Base-by-base conservation (phyloP, 2,113 vertebrate species). In the Eulacestoma nigropectus region DNA sequence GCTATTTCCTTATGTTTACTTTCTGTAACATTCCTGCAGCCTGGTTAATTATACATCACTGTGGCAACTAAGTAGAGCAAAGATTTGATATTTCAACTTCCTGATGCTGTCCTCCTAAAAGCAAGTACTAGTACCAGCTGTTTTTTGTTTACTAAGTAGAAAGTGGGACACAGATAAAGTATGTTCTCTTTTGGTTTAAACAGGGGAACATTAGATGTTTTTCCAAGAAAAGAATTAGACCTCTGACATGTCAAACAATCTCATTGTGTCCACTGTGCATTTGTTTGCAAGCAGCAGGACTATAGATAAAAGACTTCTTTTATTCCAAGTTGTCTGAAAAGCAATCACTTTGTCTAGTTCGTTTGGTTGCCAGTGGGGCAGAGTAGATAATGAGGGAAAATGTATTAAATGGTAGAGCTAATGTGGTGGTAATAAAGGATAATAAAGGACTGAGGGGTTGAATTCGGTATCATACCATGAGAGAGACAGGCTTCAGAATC, bases 101-200 rank as follows among this genome's bases (percentile, higher is more conserved):
- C 90, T 90, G 64, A 79, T 86, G 92, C 67, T 78, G n/a, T 95
- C 93, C 81, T 94, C 90, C 95, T 89, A 84, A 94, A 97, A 72
- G 63, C 94, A 93, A 96, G 44, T 62, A 84, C 62, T 67, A 82
- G 50, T 86, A 94, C 95, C 93, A 97, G 97, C 96, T 97, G 95
- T 1, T 96, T 97, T 96, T 78, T 97, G 87, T 97, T 96, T 96
- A 95, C 78, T 60, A 97, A 97, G 89, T 42, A 97, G 92, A 96
- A 98, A 97, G 95, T 64, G 89, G 93, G 95, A 96, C 64, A 95
- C 67, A 97, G 75, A 96, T 87, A 96, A 97, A 87, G 50, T 95
- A 94, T 77, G 64, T 64, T 88, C 57, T 95, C 84, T 82, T 94
- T 87, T 96, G 75, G 60, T 65, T 93, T 84, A 88, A 97, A 97